phyloP scores from a whole-genome alignment of 2,113 vertebrate genomes.

The Pyxicephalus adspersus region DNA sequence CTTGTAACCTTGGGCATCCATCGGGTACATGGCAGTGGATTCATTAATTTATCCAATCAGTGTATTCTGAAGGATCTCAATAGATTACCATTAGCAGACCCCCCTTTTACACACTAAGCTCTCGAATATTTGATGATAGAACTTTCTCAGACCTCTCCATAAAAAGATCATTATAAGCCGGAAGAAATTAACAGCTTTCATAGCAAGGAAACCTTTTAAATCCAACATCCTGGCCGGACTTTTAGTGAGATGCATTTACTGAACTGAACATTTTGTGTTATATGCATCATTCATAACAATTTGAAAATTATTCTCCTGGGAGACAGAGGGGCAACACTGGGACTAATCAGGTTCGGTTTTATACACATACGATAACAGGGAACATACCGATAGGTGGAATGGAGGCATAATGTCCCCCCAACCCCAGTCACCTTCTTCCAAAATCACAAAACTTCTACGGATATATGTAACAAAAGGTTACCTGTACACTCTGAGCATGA shows the following conservation, averaged over 20 bases:
- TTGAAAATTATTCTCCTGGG: too few relatives aligned
- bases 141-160: conserved; percentile 31
- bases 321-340: too few relatives aligned
- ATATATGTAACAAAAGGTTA: conserved; percentile 31
- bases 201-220: conserved; percentile 35
- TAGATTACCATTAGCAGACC: too few relatives aligned
- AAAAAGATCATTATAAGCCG: conserved; percentile 29
- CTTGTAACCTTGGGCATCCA: too few relatives aligned
- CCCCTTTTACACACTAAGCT: not conserved
- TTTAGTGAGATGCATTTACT: conserved; percentile 11
- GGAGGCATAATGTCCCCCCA: too few relatives aligned
- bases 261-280: not conserved
- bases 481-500: conserved; percentile 72
- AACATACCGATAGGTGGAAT: not conserved
- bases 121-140: conserved; percentile 22
- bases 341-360: too few relatives aligned
- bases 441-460: not conserved
- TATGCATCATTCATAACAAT: too few relatives aligned
- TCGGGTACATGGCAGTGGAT: too few relatives aligned
- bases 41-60: too few relatives aligned
- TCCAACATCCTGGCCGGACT: conserved; percentile 43
- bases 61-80: too few relatives aligned
- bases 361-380: too few relatives aligned
- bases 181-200: conserved; percentile 49
- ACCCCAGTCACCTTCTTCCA: too few relatives aligned